Evolutionary conservation across 2,888 invertebrate species (phyloP), one percentile per base, ranked within the genome.

Genomic region (Drosophila niveifrons): DNA sequence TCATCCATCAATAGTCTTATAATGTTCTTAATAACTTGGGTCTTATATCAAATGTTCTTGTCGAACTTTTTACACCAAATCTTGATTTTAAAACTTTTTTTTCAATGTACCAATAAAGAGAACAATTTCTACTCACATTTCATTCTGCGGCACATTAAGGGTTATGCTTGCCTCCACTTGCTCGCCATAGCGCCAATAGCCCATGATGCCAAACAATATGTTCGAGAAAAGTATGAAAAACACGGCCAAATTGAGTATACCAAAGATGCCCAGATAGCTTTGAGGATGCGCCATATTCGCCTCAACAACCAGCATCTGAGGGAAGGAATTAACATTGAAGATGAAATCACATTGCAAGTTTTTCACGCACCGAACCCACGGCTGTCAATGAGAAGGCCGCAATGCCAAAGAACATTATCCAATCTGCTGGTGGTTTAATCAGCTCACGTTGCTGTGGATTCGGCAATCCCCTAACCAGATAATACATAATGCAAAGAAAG

Each of bases 201-300:
- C 98, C 90, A 97, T 97, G 93, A 98, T 98, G 73, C 98, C 98
- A 66, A 96, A 95, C 7, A 95, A 94, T 4, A 96, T 95, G 91
- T 98, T 98, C 0, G 82, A 66, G 15, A 94, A 91, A 0, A 97
- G 95, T 0, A 98, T 97, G 81, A 96, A 95, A 0, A 82, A 11
- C 96, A 98, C 98, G 46, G 97, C 97, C 57, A 95, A 94, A 91
- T 98, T 98, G 3, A 98, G 93, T 0, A 98, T 97, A 11, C 98
- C 97, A 10, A 96, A 96, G 84, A 96, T 95, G 23, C 98, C 98
- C 75, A 96, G 95, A 93, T 98, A 98, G 89, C 96, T 96, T 17
- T 94, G 94, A 0, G 98, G 98, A 0, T 95, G 96, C 89, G 95
- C 96, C 98, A 98, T 98, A 92, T 97, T 97, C 92, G 98, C 98